phyloP scores from a whole-genome alignment of 2,888 invertebrate genomes.

The Piscicola geometra region DNA sequence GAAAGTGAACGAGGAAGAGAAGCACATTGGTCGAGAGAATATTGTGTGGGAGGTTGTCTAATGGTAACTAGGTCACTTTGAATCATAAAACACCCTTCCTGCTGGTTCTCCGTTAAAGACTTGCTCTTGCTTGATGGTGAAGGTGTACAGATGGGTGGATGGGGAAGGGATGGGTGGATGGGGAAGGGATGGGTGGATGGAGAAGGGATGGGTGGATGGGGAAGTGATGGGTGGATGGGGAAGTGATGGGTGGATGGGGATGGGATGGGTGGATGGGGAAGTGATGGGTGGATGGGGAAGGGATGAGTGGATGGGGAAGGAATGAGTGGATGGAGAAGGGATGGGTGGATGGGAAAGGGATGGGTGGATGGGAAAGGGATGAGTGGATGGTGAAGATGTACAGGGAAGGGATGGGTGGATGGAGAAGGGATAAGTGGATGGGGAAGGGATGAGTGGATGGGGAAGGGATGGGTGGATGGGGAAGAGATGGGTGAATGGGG shows the following conservation, averaged over 20 bases:
- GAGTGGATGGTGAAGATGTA: background rate
- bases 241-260: too few species aligned
- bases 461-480: too few species aligned
- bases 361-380: constrained; percentile 43
- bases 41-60: too few species aligned
- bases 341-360: background rate
- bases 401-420: background rate
- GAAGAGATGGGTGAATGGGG: too few species aligned
- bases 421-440: background rate
- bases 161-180: background rate
- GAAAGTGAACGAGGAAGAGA: too few species aligned
- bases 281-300: constrained; percentile 45
- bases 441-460: background rate
- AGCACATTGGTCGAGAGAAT: too few species aligned
- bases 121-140: too few species aligned
- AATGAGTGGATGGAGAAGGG: background rate
- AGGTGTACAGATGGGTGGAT: background rate
- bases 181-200: constrained; percentile 64
- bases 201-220: constrained; percentile 94
- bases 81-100: too few species aligned
- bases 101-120: too few species aligned
- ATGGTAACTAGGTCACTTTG: too few species aligned
- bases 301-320: background rate
- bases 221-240: background rate
- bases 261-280: too few species aligned